Base-by-base conservation (phyloP, 2,797 vertebrate species). In the Sebastes steindachneri region DNA sequence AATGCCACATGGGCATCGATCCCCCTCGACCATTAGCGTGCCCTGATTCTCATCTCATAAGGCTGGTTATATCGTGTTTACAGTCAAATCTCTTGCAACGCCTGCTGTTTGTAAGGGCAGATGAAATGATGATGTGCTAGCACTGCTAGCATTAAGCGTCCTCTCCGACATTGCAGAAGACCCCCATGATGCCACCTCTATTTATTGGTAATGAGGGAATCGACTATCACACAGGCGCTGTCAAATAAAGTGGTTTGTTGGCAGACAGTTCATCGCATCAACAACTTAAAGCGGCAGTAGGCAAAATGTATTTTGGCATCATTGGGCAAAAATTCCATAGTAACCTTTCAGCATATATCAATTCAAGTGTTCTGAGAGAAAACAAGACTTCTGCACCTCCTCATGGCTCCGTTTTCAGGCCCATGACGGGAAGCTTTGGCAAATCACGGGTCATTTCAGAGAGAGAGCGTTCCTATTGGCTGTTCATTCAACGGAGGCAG, bases 1-100 rank as follows among this genome's bases (percentile, higher is more conserved):
- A 92, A 92, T 88, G 93, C 86, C 93, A 91, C 82, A 62, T 19
- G 33, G 74, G 33, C 68, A 92, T 93, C 41, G 92, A 94, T 92
- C 37, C 54, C 48, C 33, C 73, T 60, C 28, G 19, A 55, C 89
- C 84, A 91, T 93, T 92, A 91, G 89, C 75, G 84, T 80, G 81
- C 57, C 76, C 74, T 71, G 79, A 89, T 86, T 86, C 88, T 84
- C 80, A 72, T 83, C 84, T 88, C 88, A 89, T 89, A 86, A 82
- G 72, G 79, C 77, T 55, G 58, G 45, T 84, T 80, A 60, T 75
- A 41, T 73, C 10, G 54, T 63, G 81, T 88, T 83, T 84, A 84
- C 72, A 69, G 80, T 89, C 81, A 57, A 41, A 83, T 68, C 63
- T 59, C 57, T 31, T 28, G 48, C 58, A 33, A 29, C 2, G 25